Base-by-base conservation (phyloP, 1,140 invertebrate species). In the Maconellicoccus hirsutus region DNA sequence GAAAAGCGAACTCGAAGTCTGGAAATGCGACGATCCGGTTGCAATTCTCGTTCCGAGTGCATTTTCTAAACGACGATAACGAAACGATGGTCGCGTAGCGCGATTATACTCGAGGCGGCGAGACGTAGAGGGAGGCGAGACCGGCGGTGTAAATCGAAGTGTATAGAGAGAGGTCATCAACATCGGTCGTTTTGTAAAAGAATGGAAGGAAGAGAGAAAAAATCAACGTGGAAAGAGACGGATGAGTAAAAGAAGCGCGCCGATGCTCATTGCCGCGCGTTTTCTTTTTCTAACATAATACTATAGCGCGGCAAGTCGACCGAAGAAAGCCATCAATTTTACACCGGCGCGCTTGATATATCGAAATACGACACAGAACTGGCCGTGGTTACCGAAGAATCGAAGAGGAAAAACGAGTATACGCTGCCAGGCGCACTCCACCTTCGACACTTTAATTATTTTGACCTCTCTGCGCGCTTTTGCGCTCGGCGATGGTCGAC, bases 271-370 rank as follows among this genome's bases (percentile, higher is more conserved):
- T 52, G 6, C 42, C n/a, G n/a, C 42, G 42, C n/a, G 6, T 33
- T 12, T 3, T 33, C 12, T 12, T 6, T 33, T 33, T 33, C 29
- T 33, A 52, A 52, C 42, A 52, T 52, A 52, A 52, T 52, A 52
- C 16, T 52, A 52, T 52, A 52, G 2, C 16, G 29, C 29, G 12
- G 29, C 29, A 33, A 33, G 29, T 33, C 42, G n/a, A 52, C 61
- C 61, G 61, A 66, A n/a, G 61, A 66, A 59, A 66, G 61, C 61
- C 21, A 66, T 66, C 61, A 66, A 26, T 66, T 66, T 66, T 66
- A 52, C 42, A 52, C 42, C 42, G 6, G 42, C n/a, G 16, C 42
- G 42, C 42, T 52, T 6, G n/a, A 33, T 6, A 12, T 8, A 52
- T 19, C 42, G 42, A 33, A 33, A n/a, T 3, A 33, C 12, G 29